Conservation (phyloP, 2,113 vertebrate genomes). For the Maccullochella peelii region DNA sequence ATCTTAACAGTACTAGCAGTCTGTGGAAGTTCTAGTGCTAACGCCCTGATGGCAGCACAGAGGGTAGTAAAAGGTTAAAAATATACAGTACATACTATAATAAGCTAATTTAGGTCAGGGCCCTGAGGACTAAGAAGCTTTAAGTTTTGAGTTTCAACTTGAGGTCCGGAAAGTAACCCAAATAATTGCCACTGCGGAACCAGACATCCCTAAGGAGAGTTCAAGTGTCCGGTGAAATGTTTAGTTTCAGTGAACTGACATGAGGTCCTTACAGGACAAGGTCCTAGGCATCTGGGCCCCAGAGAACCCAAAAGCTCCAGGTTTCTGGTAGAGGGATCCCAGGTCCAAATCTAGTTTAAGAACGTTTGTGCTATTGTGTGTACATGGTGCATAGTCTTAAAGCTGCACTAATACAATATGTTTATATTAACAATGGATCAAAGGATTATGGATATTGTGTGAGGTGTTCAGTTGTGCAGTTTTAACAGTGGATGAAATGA, state of each 20-base stretch:
- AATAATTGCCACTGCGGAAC: neutral
- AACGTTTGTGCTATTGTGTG: neutral
- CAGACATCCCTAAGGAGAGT: neutral
- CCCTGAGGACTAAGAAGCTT: neutral
- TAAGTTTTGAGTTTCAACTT: neutral
- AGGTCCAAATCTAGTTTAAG: neutral
- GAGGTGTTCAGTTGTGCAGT: too few species aligned
- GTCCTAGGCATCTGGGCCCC: neutral
- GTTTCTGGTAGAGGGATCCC: too few species aligned
- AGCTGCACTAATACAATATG: too few species aligned
- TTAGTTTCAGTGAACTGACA: slow-evolving; percentile 2
- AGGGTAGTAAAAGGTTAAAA: neutral
- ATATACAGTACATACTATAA: neutral
- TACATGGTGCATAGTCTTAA: too few species aligned
- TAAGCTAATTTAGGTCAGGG: neutral
- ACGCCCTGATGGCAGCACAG: neutral
- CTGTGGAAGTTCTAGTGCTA: neutral
- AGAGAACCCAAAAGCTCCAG: neutral
- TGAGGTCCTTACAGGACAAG: neutral
- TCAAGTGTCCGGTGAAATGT: neutral
- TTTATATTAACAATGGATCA: too few species aligned
- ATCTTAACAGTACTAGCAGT: neutral
- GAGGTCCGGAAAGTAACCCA: slow-evolving; percentile 2
- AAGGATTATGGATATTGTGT: too few species aligned
- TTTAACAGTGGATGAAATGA: too few species aligned